Evolutionary conservation across 2,797 vertebrate species (phyloP), one percentile per base, ranked within the genome.

Genomic region (Chaenodraco wilsoni): DNA sequence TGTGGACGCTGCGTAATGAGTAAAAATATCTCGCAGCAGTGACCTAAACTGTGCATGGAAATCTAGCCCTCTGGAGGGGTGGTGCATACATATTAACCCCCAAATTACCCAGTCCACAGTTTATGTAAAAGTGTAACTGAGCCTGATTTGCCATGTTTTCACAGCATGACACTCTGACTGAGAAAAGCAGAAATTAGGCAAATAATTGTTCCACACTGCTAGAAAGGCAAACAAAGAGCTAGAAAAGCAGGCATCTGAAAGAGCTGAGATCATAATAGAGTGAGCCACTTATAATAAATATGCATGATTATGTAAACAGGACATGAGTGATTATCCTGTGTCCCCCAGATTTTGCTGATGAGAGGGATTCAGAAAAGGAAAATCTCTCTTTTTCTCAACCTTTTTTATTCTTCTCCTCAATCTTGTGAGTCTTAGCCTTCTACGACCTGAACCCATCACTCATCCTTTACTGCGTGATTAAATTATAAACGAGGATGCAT

Each of bases 241-340:
- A 67, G 10, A 0, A 16, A 72, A 5, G 23, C 50, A 73, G 60
- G 41, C 23, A 61, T 74, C 44, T 65, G 21, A 3, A 51, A 68
- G 57, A 65, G 40, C 17, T 41, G 27, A 74, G 33, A 65, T 23
- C 12, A 72, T 60, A 27, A 61, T 65, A 59, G 54, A 56, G 16
- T 51, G 55, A 87, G 58, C 69, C 79, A 78, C 64, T 78, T 79
- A 74, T 45, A 82, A 83, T 75, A 84, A 87, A 84, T 81, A 83
- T 77, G 60, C 68, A 56, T 60, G 49, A 84, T 89, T 84, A 89
- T 88, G 80, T 83, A 89, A 91, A 88, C 83, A 91, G 85, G 87
- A 90, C 73, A 70, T 78, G 57, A 66, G 65, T 65, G 43, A 88
- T 92, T 86, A 86, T 74, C 64, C 57, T 50, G 63, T 60, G 52